Evolutionary conservation across 2,888 invertebrate species (phyloP), one percentile per base, ranked within the genome.

Genomic region (Tuta absoluta): DNA sequence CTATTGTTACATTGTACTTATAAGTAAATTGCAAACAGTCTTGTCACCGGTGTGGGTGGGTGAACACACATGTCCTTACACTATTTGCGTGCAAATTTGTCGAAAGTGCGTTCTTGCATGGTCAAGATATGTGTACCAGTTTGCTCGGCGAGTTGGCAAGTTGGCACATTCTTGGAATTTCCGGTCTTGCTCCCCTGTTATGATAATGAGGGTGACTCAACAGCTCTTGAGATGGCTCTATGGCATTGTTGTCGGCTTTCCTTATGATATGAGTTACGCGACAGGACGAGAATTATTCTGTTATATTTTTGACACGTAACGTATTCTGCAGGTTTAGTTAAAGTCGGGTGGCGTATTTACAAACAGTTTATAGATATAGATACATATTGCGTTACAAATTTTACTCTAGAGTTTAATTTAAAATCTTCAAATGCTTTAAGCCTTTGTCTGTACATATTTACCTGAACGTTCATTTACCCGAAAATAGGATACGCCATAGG

Each of bases 201-300:
- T 60, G 60, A 24, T 60, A 60, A 60, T 45, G 45, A 60, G 60
- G 45, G 45, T 60, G 60, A 60, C 24, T 60, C 60, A 60, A 56
- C 17, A 14, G 11, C 28, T 17, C 38, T 60, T 14, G 21, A 59
- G 59, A 59, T 56, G 59, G 21, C 37, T 21, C 41, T 59, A 59
- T 56, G 59, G 21, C 21, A 59, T 59, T 59, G 59, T 59, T 7
- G 37, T 19, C 14, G 21, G 59, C 38, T 59, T 59, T 59, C 59
- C 59, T 59, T 59, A 33, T 59, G 56, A 56, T 59, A 59, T 41
- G 56, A 56, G 56, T 33, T 56, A 14, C 28, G 28, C 56, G 12
- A 56, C 56, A 24, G 14, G 33, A 56, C 8, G n/a, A 56, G 33
- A 24, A 17, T 56, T 17, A 17, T 28, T 33, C 17, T 56, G 56